These are phyloP conservation scores for Leucophenga varia DNA, from an alignment of 1,140 invertebrate genomes.

Conservation along the genomic window DNA sequence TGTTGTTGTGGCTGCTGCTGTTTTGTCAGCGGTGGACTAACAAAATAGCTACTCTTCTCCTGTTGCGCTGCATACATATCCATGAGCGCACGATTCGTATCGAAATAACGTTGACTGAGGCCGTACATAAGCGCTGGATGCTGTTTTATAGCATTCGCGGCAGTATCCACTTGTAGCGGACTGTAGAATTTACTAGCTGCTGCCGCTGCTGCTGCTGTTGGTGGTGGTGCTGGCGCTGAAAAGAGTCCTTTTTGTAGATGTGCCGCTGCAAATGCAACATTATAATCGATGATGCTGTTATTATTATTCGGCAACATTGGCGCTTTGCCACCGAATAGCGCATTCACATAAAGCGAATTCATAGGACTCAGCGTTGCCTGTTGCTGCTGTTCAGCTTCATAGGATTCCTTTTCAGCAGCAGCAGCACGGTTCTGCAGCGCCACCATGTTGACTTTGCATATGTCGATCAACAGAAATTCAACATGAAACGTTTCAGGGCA, in stretches of 20 bases:
- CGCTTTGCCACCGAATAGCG: constrained; percentile 19
- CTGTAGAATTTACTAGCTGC: constrained; percentile 46
- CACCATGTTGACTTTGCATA: constrained; percentile 72
- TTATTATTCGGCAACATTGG: constrained; percentile 61
- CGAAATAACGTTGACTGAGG: constrained; percentile 20
- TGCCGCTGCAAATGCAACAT: constrained; percentile 35
- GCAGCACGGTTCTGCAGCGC: too few species aligned
- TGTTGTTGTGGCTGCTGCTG: constrained; percentile 14
- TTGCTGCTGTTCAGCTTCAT: too few species aligned
- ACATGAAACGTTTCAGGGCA: constrained; percentile 85
- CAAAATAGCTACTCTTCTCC: constrained; percentile 17
- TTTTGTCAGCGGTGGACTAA: constrained; percentile 3
- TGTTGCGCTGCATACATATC: constrained; percentile 41
- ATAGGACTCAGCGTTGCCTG: constrained; percentile 58
- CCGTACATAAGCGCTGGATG: constrained; percentile 29
- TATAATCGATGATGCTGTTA: constrained; percentile 55
- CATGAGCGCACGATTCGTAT: constrained; percentile 38
- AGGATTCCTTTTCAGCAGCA: too few species aligned
- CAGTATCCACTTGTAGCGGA: constrained; percentile 46
- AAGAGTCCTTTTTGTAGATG: constrained; percentile 38
- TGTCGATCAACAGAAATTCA: constrained; percentile 85
- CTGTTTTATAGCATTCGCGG: constrained; percentile 26
- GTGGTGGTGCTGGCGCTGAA: constrained; percentile 3
- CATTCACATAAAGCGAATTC: constrained; percentile 53
- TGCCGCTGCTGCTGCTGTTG: background rate